Evolutionary conservation across 1,140 invertebrate genomes (phyloP).

Genomic region (Achroia grisella): DNA sequence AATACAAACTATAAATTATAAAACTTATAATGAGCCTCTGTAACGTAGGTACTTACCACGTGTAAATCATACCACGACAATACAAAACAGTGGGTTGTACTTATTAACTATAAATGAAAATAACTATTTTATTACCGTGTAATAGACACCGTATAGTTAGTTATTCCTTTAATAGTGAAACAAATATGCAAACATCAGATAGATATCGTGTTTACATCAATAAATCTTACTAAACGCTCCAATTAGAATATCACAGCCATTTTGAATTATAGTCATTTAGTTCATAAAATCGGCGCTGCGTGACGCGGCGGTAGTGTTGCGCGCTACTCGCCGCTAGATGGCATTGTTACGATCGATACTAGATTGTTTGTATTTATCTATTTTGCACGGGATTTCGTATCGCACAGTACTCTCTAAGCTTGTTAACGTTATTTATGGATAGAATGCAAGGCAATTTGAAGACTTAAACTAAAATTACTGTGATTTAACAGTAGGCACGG

Average conservation of each 20-base stretch:
- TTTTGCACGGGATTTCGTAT: too few relatives aligned
- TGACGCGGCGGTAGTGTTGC: slow-evolving; percentile 24
- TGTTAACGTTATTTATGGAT: not conserved
- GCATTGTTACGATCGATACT: slow-evolving; percentile 26
- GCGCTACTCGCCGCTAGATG: slow-evolving; percentile 54
- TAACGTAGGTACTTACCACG: too few relatives aligned
- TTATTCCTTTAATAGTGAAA: slow-evolving; percentile 2
- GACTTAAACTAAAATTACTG: too few relatives aligned
- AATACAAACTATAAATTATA: too few relatives aligned
- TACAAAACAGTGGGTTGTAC: not conserved
- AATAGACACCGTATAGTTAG: too few relatives aligned
- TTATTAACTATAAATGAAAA: too few relatives aligned
- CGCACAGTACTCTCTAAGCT: slow-evolving; percentile 2
- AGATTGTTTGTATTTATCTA: not conserved
- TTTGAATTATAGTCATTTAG: slow-evolving; percentile 25
- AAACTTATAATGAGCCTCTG: too few relatives aligned
- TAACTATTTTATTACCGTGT: too few relatives aligned
- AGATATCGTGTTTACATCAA: slow-evolving; percentile 25
- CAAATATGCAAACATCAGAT: slow-evolving; percentile 11
- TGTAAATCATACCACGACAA: too few relatives aligned
- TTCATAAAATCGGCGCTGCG: slow-evolving; percentile 20
- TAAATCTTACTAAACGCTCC: slow-evolving; percentile 49
- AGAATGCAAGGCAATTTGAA: too few relatives aligned
- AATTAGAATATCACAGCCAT: slow-evolving; percentile 26
- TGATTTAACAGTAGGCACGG: too few relatives aligned